Evolutionary conservation across 2,888 invertebrate genomes (phyloP), one percentile per base, ranked within the genome.

Genomic region (Clivina fossor): DNA sequence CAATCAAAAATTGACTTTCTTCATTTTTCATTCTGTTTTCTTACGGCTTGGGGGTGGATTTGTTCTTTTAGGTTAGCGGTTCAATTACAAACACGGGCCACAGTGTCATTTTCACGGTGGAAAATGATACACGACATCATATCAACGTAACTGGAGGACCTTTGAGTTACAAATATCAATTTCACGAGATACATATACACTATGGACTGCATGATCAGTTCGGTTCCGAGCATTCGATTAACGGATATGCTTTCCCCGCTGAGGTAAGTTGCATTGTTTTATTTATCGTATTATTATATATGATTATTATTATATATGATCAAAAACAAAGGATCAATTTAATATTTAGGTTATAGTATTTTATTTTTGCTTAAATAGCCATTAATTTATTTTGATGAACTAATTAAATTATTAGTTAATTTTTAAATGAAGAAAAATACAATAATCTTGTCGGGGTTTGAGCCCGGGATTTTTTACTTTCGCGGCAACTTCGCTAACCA

Each of bases 141-240:
- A 90, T 97, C 68, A 96, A 96, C 75, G 89, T 98, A 68, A 93
- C 93, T 1, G 95, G 95, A 0, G 98, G 98, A 2, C 97, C 98
- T 0, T 81, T 97, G 50, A 93, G 94, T 58, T 97, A 97, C 77
- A 88, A 89, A 69, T 97, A 96, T 77, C 90, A 92, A 75, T 91
- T 96, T 72, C 90, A 93, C 70, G 93, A 95, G 77, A 90, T 96
- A 64, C 93, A 95, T 75, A 84, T 95, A 69, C 95, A 95, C 75
- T 96, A 93, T 70, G 95, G 95, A 4, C 80, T 91, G 56, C 86
- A 87, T 69, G 93, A 96, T 76, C 88, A 90, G 70, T 86, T 86
- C 65, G 98, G 98, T 18, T 97, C 97, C 9, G 98, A 99, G 72
- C 98, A 99, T 75, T 93, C 91, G 56, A 91, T 98, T 69, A 94